phyloP scores from a whole-genome alignment of 2,797 vertebrate genomes.

The Sparidentex hasta region DNA sequence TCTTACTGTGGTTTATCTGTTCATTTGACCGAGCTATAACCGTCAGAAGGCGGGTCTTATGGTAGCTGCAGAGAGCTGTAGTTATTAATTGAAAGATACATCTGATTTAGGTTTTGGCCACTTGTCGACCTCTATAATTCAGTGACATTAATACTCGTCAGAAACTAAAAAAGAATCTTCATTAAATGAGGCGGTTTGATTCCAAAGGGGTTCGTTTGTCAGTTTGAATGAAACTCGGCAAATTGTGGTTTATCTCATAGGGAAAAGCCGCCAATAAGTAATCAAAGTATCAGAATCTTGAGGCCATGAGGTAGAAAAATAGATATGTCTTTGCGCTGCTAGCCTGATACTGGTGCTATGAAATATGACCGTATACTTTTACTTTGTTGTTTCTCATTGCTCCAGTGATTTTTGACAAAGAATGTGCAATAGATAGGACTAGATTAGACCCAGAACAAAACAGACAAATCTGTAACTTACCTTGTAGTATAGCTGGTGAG shows the following conservation, averaged over 20 bases:
- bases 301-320: not conserved
- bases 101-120: not conserved
- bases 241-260: not conserved
- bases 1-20: conserved; percentile 23
- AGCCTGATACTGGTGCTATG: not conserved
- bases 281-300: not conserved
- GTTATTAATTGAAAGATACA: not conserved
- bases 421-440: too few species aligned
- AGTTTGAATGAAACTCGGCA: not conserved
- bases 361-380: not conserved
- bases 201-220: not conserved
- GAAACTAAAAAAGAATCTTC: not conserved
- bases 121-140: not conserved
- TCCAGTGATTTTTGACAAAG: not conserved
- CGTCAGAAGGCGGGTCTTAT: not conserved
- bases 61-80: not conserved
- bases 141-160: not conserved
- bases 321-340: not conserved
- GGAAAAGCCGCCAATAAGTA: not conserved
- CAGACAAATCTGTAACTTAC: conserved; percentile 71
- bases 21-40: not conserved
- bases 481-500: conserved; percentile 94
- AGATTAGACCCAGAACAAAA: not conserved
- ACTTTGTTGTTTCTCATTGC: not conserved
- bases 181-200: not conserved